phyloP scores from a whole-genome alignment of 2,888 invertebrate genomes.

The Hirtodrosophila confusa region DNA sequence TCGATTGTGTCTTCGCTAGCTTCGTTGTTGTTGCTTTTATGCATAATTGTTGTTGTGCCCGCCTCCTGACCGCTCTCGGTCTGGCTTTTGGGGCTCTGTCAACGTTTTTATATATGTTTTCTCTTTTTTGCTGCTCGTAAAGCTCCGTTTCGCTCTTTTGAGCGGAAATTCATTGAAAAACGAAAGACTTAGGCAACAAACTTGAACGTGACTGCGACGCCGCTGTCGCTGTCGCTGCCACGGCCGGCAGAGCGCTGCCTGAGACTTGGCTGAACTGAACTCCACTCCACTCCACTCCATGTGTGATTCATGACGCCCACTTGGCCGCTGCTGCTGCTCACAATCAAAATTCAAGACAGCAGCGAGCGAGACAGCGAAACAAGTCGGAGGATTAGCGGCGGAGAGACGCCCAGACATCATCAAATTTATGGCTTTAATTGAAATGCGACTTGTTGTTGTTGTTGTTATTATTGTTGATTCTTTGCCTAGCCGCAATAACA shows the following conservation, averaged over 20 bases:
- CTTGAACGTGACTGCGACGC: conserved; percentile 54
- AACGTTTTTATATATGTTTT: not conserved
- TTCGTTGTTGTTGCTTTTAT: conserved; percentile 40
- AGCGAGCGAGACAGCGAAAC: conserved; percentile 27
- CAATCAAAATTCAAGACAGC: conserved; percentile 50
- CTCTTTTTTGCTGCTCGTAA: conserved; percentile 31
- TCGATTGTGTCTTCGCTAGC: conserved; percentile 51
- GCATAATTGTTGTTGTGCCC: conserved; percentile 61
- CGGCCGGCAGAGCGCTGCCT: conserved; percentile 18
- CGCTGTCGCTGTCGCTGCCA: too few species aligned
- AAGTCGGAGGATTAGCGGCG: conserved; percentile 31
- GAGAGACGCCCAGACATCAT: conserved; percentile 15
- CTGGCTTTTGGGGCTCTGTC: conserved; percentile 15
- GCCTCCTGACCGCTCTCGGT: conserved; percentile 42
- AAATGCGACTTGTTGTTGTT: conserved; percentile 29
- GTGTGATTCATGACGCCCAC: conserved; percentile 74
- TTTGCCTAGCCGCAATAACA: conserved; percentile 6
- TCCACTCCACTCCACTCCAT: conserved; percentile 22
- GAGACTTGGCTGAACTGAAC: conserved; percentile 26
- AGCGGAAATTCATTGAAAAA: conserved; percentile 75
- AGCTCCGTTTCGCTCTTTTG: conserved; percentile 39
- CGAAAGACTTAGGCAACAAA: conserved; percentile 77
- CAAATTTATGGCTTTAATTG: conserved; percentile 58
- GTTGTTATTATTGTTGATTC: not conserved
- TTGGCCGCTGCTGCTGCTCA: conserved; percentile 34